Evolutionary conservation across 2,888 invertebrate species (phyloP), one percentile per base, ranked within the genome.

Genomic region (Ferrisia virgata): DNA sequence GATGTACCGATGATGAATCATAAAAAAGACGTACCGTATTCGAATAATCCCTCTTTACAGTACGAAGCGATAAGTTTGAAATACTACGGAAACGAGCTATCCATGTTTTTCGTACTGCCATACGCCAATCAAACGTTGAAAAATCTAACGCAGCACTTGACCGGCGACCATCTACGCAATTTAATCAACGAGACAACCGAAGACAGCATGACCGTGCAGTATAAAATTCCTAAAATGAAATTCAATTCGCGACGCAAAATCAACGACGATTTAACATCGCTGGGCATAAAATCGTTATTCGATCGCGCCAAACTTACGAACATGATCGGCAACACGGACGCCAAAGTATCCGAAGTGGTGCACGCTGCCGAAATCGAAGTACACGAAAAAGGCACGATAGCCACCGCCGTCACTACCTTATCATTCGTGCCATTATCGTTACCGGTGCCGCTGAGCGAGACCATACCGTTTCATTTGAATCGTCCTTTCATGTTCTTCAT

Each of bases 261-360:
- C 18, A 69, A 69, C 28, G 31, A 82, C 6, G 15, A 82, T 39
- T 18, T 82, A 9, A 33, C 28, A 1, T 4, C 15, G 13, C 39
- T 95, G 85, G 94, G 94, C 0, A 87, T 94, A 0, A 88, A 88
- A 1, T 90, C 92, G 0, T 89, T 95, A 85, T 95, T 96, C 87
- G 88, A 86, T 0, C 87, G 89, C 79, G 92, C 94, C 0, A 94
- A 95, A 88, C 91, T 95, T 79, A 87, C 79, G 15, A 86, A 86
- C 33, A 86, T 87, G 69, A 78, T 83, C 15, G 9, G 40, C 39
- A 40, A 33, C 39, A 84, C 86, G 2, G 72, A 53, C 31, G 81
- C 86, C 76, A 86, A 82, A 40, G 86, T 87, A 5, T 85, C 86
- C 58, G 89, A 90, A 58, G 88, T 91, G n/a, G 86, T 90, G 28